Base-by-base conservation (phyloP, 1,140 invertebrate species). In the Ips nitidus region DNA sequence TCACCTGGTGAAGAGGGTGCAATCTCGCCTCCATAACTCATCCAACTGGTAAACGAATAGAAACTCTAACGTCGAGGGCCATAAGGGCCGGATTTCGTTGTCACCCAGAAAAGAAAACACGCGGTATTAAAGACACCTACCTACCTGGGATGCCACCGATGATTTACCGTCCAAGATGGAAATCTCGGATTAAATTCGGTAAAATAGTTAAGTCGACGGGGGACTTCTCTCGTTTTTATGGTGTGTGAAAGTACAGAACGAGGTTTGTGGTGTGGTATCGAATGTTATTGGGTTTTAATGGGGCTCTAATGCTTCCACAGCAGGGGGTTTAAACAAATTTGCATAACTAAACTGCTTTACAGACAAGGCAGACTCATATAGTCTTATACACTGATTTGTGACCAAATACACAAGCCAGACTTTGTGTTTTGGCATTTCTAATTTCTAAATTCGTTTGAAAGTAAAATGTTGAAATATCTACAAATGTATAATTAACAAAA, bases 111-210 rank as follows among this genome's bases (percentile, higher is more conserved):
- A 5, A 41, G 41, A 56, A 60, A 58, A 67, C 66, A 67, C 69
- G 61, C 61, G 47, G 63, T 71, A 73, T 72, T 71, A 64, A 61
- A 70, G 66, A 74, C 66, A 71, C 70, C 72, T 75, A 71, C 70
- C 70, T 71, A 55, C 70, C 71, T 73, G 70, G 61, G 65, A 70
- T 64, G 72, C 69, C 71, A 72, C 73, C 69, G 73, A 75, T 75
- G 74, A 75, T 74, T 75, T 74, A 75, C 62, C 43, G 61, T 61
- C 36, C 56, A 69, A 74, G 74, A 75, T 75, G 57, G 70, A 64
- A 74, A 72, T 41, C 42, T 65, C 41, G 52, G 65, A 72, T 74
- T 75, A 74, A 70, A 71, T 70, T 68, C 61, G 69, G 57, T 61
- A 71, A 75, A 74, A 75, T 71, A 69, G 38, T 60, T 55, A 63